Evolutionary conservation across 1,140 invertebrate genomes (phyloP).

Genomic region (Brachionus koreanus): DNA sequence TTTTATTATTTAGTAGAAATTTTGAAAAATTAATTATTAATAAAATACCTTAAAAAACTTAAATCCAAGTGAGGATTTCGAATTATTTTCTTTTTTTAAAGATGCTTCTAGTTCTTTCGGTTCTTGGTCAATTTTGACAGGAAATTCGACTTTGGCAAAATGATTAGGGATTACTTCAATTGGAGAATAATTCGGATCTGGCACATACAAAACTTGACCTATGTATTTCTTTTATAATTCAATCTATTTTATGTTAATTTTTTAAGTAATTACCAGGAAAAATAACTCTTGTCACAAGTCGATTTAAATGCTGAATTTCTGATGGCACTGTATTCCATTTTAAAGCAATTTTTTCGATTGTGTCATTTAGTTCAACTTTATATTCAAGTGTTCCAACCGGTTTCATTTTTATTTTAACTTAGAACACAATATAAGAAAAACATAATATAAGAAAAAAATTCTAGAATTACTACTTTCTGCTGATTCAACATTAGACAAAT

Average conservation of each 20-base stretch:
- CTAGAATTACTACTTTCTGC: not conserved
- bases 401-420: not conserved
- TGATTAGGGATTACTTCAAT: too few species aligned
- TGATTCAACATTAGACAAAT: not conserved
- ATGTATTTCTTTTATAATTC: not conserved
- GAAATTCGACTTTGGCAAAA: too few species aligned
- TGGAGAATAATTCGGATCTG: constrained; percentile 19
- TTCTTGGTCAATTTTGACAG: too few species aligned
- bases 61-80: too few species aligned
- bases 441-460: not conserved
- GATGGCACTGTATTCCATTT: constrained; percentile 43
- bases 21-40: too few species aligned
- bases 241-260: not conserved
- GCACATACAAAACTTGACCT: constrained; percentile 14
- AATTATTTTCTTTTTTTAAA: too few species aligned
- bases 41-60: too few species aligned
- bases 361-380: constrained; percentile 12
- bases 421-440: not conserved
- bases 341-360: constrained; percentile 41
- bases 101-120: too few species aligned
- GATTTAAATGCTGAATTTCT: constrained; percentile 30
- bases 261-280: not conserved
- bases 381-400: constrained; percentile 37
- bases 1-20: too few species aligned
- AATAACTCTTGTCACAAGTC: constrained; percentile 28